Conservation (phyloP, 2,113 vertebrate species). For the Litocranius walleri region DNA sequence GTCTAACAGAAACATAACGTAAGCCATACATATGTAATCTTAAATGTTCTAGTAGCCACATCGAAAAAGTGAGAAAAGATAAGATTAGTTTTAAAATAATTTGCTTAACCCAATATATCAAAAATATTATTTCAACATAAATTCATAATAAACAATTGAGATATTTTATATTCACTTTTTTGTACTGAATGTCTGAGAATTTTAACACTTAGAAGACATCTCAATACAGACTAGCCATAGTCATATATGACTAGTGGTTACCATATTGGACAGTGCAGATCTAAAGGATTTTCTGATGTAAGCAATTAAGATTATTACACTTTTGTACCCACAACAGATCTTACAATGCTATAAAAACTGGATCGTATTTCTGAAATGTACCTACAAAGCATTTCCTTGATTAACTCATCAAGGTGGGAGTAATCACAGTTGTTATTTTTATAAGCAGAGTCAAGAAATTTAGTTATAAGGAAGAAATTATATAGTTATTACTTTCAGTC, state of each 20-base stretch:
- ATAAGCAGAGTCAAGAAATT: constrained; percentile 11
- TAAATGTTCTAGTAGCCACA: not conserved
- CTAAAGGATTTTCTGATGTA: not conserved
- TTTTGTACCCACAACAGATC: not conserved
- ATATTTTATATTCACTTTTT: constrained; percentile 16
- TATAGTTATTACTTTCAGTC: constrained; percentile 2
- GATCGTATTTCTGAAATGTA: not conserved
- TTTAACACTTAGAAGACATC: constrained; percentile 4
- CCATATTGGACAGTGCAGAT: not conserved
- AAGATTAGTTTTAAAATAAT: constrained; percentile 1
- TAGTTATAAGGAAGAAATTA: not conserved
- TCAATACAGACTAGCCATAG: not conserved
- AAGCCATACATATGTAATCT: not conserved
- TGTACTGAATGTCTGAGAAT: not conserved
- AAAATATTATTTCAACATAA: constrained; percentile 18
- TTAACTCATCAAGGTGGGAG: not conserved
- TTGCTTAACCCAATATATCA: not conserved
- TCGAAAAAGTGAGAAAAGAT: not conserved
- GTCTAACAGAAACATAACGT: not conserved
- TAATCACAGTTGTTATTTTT: not conserved
- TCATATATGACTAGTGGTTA: not conserved
- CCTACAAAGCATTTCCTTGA: not conserved
- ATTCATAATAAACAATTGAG: constrained; percentile 17
- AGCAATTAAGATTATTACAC: not conserved
- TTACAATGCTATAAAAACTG: not conserved